Base-by-base conservation (phyloP, 1,140 invertebrate genomes). In the Harpegnathos saltator region DNA sequence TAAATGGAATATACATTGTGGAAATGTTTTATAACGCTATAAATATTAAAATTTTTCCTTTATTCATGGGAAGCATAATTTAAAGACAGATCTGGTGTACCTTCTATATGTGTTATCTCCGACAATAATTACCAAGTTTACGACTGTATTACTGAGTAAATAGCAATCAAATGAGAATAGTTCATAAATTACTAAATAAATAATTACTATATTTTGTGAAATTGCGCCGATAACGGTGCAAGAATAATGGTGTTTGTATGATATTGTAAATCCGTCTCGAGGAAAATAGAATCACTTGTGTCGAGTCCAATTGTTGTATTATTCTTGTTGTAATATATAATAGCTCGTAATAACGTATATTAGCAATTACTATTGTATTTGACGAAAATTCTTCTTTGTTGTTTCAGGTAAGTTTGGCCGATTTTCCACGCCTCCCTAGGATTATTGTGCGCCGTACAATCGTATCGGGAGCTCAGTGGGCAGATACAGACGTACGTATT, bases 401-500 rank as follows among this genome's bases (percentile, higher is more conserved):
- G 7, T 78, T 78, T 69, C 15, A 78, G 75, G 75, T 78, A 78
- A 78, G 75, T 69, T 44, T 26, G 17, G 5, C 7, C n/a, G 29
- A 14, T 4, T 26, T 15, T 14, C n/a, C 33, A 15, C 15, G 15
- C 15, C 5, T 44, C 19, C 29, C 61, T 69, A n/a, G 4, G 12
- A 12, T 12, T 9, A 44, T 52, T n/a, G 56, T 19, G 63, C 19
- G 50, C 19, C 12, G n/a, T 29, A 29, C 24, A 65, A n/a, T n/a
- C n/a, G n/a, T n/a, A 65, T 17, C 33, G 29, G 5, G 17, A 56
- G 69, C 29, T 66, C 48, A 50, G 14, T 75, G 38, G n/a, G 26
- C 73, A 63, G 24, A 44, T 50, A 78, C 50, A 63, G 68, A 78
- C 63, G 50, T 78, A 78, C 58, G 59, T 77, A 77, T 80, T 80